Evolutionary conservation across 2,113 vertebrate genomes (phyloP), one percentile per base, ranked within the genome.

Genomic region (Pelmatolapia mariae): DNA sequence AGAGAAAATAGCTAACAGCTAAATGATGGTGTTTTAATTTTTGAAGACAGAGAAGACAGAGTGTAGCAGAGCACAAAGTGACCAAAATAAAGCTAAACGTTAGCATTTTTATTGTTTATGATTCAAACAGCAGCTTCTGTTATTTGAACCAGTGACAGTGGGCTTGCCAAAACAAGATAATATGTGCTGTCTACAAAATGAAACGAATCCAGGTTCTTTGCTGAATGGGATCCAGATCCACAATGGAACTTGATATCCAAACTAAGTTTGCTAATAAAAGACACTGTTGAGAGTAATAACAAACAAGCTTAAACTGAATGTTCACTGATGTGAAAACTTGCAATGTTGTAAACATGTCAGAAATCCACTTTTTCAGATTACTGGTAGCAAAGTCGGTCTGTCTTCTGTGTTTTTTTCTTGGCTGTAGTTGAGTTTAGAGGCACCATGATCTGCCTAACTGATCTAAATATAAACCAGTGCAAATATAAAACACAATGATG

Each of bases 401-500:
- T 43, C 24, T 26, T 61, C 12, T 38, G 54, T 89, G 15, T 84
- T 80, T 86, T 80, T 59, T 73, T 80, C 68, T 89, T 52, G 54
- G 85, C 84, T 84, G 78, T 80, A 82, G 54, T 83, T 56, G 68
- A 81, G 52, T 63, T 76, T 76, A 38, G 53, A 85, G 38, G 43
- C 57, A 61, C 33, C 66, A 53, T 63, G 53, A 85, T 76, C 87
- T 13, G 61, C 73, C 57, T 90, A 85, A 80, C 85, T 63, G 63
- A 82, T 88, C 91, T 92, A 95, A 94, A 95, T 93, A 93, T 93
- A 95, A 83, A 86, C 68, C 83, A 88, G 40, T 84, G 84, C 84
- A 85, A 93, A 90, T 92, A 50, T 88, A 88, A 78, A 90, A 90
- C 88, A 94, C 91, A 94, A 93, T 92, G 82, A 90, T 84, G 66